Evolutionary conservation across 2,888 invertebrate genomes (phyloP), one percentile per base, ranked within the genome.

Genomic region (Mechanitis messenoides): DNA sequence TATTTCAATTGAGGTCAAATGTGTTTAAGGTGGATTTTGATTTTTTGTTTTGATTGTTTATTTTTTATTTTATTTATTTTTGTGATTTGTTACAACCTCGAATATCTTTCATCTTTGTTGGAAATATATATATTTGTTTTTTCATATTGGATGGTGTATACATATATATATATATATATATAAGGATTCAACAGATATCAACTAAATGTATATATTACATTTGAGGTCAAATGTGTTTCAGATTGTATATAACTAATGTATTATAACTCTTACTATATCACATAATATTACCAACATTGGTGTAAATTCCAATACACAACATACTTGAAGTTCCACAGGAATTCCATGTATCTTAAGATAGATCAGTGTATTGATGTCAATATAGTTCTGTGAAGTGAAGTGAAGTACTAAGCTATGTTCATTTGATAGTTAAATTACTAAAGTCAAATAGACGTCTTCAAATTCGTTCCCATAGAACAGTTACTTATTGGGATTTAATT

Each of bases 71-170:
- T 20, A 20, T 20, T 20, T 20, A 1, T 31, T 20, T 20, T 50
- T 50, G 50, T 31, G 50, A 50, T 50, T 31, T 50, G 50, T 50
- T 50, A 50, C 50, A 50, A 31, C 2, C 31, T 50, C 50, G 50
- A 50, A 50, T 31, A 50, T 31, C 31, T 31, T 50, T 50, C 11
- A 50, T 7, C 31, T 50, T 31, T 50, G 47, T 47, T 47, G 7
- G 47, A 28, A 28, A 47, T 2, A 47, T 28, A 28, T 47, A 47
- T 47, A 47, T 38, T 7, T 20, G 20, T 20, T 20, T 20, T 20
- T 20, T 20, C 20, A 20, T 20, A 20, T 20, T 20, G 20, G 20
- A 20, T 20, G 20, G 20, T 20, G 20, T 20, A 20, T 20, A 20
- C 20, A 0, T 20, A 20, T 20, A 20, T 20, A n/a, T n/a, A n/a